These are phyloP conservation scores for Globia sparganii DNA, from an alignment of 2,888 invertebrate genomes.

Conservation along the genomic window DNA sequence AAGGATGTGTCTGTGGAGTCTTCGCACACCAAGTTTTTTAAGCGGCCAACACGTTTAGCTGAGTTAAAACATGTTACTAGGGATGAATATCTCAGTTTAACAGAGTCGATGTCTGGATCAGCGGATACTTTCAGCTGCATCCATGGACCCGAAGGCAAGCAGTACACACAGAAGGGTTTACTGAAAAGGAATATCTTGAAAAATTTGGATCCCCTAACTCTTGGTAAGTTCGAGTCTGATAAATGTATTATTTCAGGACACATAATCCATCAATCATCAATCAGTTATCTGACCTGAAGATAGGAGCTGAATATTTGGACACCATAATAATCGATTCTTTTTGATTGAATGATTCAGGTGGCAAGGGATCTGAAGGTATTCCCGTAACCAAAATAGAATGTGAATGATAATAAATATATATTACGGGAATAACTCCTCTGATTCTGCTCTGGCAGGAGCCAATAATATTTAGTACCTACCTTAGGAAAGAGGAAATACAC, in stretches of 20 bases:
- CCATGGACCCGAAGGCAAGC: slow-evolving; percentile 76
- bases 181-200: slow-evolving; percentile 78
- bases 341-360: not conserved
- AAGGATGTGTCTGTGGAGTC: slow-evolving; percentile 62
- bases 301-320: not conserved
- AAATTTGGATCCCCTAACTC: slow-evolving; percentile 75
- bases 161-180: slow-evolving; percentile 75
- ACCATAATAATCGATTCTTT: not conserved
- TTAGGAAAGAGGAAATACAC: not conserved
- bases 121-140: slow-evolving; percentile 77
- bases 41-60: slow-evolving; percentile 58
- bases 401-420: not conserved
- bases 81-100: slow-evolving; percentile 72
- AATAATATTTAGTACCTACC: not conserved
- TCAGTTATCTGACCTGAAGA: not conserved
- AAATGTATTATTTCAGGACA: not conserved
- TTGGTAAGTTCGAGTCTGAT: slow-evolving; percentile 62
- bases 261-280: not conserved
- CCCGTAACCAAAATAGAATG: not conserved
- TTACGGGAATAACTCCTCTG: not conserved
- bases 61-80: slow-evolving; percentile 71
- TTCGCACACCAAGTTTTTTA: slow-evolving; percentile 79
- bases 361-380: not conserved
- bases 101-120: slow-evolving; percentile 79
- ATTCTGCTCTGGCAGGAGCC: not conserved